Evolutionary conservation across 2,797 vertebrate genomes (phyloP), one percentile per base, ranked within the genome.

Genomic region (Sebastiscus tertius): DNA sequence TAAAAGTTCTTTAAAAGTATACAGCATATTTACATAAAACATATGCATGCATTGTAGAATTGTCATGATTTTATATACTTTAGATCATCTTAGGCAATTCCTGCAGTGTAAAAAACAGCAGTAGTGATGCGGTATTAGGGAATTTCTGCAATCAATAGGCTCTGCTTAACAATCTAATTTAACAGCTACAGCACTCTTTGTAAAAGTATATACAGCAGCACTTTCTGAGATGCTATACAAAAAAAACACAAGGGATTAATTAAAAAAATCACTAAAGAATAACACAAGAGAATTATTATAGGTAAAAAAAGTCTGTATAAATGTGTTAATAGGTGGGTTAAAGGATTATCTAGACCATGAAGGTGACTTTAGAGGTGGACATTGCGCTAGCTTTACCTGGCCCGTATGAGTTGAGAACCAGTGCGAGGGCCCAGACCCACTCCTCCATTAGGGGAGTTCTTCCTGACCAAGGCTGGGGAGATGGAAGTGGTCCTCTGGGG

Each of bases 401-500:
- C 95, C 74, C 97, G 95, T 78, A 97, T 96, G 85, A 97, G 96
- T 72, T 97, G 97, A 72, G 97, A 96, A 71, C 96, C 96, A 20
- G 96, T 83, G 56, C 96, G 95, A 79, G 96, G 96, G 60, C 96
- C 96, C 80, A 96, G 75, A 77, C 95, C 96, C 5, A 92, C 95
- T 63, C 97, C 97, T 73, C 97, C 97, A 0, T 98, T 98, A 0
- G 98, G 97, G 81, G 98, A 99, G 89, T 97, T 98, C 95, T 99
- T 99, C 92, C 98, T 97, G 24, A 97, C 97, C 92, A 98, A 93
- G 7, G 98, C 97, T 81, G 98, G 97, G 75, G 98, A 99, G 93
- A 99, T 99, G 86, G 98, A 99, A 82, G 97, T 98, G 83, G 97
- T 99, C 94, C 97, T 94, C 87, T 98, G 98, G 88, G 97, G 97